Base-by-base conservation (phyloP, 2,797 vertebrate species). In the Pithecia hirsuta region DNA sequence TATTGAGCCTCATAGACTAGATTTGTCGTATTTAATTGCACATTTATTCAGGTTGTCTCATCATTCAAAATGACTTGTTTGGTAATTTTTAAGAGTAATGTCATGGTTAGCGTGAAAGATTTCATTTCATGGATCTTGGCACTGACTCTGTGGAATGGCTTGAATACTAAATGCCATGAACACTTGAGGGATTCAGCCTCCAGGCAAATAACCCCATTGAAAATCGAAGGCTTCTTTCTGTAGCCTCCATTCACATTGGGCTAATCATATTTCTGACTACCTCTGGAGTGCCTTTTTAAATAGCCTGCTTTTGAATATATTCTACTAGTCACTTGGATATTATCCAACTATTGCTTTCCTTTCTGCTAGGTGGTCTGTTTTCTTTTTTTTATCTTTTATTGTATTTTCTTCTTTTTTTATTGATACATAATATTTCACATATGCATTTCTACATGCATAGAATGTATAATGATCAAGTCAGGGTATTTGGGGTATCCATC, bases 21-120 rank as follows among this genome's bases (percentile, higher is more conserved):
- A 92, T 84, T 81, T 91, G 30, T 91, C 84, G 22, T 44, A 72
- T 89, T n/a, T 64, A 84, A 81, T 30, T 76, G 50, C 39, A 90
- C 88, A 82, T 96, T 90, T 88, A 84, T 84, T 92, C 52, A 97
- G 44, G 50, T 79, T 78, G 41, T 57, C 39, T 95, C 72, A 75
- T 93, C 8, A 11, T 81, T 95, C n/a, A 91, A 13, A 72, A 80
- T 91, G 76, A 64, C 48, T 89, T 67, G 41, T 80, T 84, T 61
- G 24, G n/a, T 86, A 93, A 86, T 95, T 91, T 75, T 89, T 52
- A 95, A 89, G 67, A 96, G 19, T 86, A 88, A 87, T 87, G 11
- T 70, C 28, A 28, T 1, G 10, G 28, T 6, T 74, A 91, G 57
- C 13, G 9, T 97, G 30, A 94, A 85, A 87, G 8, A 50, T 76